Conservation (phyloP, 1,140 invertebrate genomes). For the Sycophaga agraensis region DNA sequence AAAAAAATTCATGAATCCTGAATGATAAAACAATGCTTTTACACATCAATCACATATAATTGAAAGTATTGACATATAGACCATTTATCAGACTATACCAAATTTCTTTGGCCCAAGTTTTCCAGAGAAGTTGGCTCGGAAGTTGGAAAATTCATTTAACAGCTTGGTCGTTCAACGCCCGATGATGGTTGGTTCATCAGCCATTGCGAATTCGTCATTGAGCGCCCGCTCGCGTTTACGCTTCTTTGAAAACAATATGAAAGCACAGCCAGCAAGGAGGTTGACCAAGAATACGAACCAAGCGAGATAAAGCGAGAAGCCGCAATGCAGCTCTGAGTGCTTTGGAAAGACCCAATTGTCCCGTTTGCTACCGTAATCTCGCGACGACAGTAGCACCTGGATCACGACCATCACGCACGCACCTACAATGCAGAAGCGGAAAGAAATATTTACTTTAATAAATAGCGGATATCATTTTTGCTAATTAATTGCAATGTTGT, state of each 20-base stretch:
- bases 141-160: too few relatives aligned
- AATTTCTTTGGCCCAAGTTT: too few relatives aligned
- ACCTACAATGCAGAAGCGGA: conserved; percentile 56
- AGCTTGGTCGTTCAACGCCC: conserved; percentile 64
- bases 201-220: conserved; percentile 76
- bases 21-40: too few relatives aligned
- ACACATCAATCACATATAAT: too few relatives aligned
- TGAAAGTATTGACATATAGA: too few relatives aligned
- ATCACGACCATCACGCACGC: conserved; percentile 76
- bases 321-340: conserved; percentile 65
- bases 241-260: conserved; percentile 79
- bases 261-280: conserved; percentile 68
- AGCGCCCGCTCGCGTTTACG: conserved; percentile 79
- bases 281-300: conserved; percentile 79
- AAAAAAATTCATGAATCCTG: too few relatives aligned
- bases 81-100: too few relatives aligned
- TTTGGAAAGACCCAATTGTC: conserved; percentile 70
- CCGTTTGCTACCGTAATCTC: conserved; percentile 70
- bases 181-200: conserved; percentile 81
- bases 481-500: too few relatives aligned
- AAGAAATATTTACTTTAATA: too few relatives aligned
- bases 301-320: conserved; percentile 76
- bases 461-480: too few relatives aligned
- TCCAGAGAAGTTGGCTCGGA: too few relatives aligned
- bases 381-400: conserved; percentile 74